Evolutionary conservation across 2,888 invertebrate genomes (phyloP).

Genomic region (Phalera bucephala): DNA sequence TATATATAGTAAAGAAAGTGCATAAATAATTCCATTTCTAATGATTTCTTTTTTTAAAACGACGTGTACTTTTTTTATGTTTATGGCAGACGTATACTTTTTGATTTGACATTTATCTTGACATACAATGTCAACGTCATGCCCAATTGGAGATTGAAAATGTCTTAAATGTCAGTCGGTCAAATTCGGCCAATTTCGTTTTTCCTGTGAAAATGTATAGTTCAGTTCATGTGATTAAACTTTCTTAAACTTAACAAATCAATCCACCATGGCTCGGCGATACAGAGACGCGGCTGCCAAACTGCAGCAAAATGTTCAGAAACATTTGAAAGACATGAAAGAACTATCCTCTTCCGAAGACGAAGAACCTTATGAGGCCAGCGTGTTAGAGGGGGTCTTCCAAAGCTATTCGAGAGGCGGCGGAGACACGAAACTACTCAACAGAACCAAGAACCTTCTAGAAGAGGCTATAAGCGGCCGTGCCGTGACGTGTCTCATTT

Average conservation of each 20-base stretch:
- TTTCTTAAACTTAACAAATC: too few relatives aligned
- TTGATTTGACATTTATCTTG: background rate
- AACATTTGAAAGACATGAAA: slow-evolving; percentile 69
- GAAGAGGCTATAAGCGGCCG: slow-evolving; percentile 91
- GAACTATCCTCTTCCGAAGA: slow-evolving; percentile 75
- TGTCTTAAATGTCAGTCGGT: too few relatives aligned
- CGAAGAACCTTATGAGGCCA: slow-evolving; percentile 66
- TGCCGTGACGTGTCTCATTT: slow-evolving; percentile 93
- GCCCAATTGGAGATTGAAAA: too few relatives aligned
- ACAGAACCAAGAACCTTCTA: slow-evolving; percentile 87
- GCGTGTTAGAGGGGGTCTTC: slow-evolving; percentile 65
- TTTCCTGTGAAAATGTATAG: too few relatives aligned
- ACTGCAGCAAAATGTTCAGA: slow-evolving; percentile 71
- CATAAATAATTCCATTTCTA: too few relatives aligned
- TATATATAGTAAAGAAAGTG: too few relatives aligned
- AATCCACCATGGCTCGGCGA: slow-evolving; percentile 61
- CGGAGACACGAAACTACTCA: slow-evolving; percentile 64
- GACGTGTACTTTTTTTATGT: too few relatives aligned
- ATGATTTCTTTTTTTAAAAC: too few relatives aligned
- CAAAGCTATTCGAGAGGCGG: slow-evolving; percentile 68
- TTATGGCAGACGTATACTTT: background rate
- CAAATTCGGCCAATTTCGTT: too few relatives aligned
- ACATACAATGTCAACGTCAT: slow-evolving; percentile 4
- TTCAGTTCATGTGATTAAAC: too few relatives aligned
- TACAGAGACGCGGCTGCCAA: slow-evolving; percentile 74